Evolutionary conservation across 2,888 invertebrate species (phyloP).

Genomic region (Tenthredo amoena): DNA sequence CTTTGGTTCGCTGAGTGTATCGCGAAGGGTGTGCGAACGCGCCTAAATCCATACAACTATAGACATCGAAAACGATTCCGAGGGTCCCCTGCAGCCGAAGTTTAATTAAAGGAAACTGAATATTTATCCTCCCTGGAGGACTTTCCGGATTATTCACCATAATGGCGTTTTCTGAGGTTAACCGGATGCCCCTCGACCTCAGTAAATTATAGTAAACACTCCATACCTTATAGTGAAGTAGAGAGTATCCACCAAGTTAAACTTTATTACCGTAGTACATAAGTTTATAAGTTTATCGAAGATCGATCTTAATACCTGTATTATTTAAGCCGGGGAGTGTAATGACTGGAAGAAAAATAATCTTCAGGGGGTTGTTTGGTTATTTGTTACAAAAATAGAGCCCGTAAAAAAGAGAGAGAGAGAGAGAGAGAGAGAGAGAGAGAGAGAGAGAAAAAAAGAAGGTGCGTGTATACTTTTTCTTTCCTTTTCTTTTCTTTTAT

Average conservation of each 20-base stretch:
- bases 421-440: too few relatives aligned
- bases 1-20: not conserved
- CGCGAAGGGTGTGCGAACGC: not conserved
- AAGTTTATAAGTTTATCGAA: not conserved
- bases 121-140: conserved; percentile 33
- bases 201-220: conserved; percentile 37
- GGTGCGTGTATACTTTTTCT: not conserved
- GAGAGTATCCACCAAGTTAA: not conserved
- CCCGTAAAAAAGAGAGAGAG: not conserved
- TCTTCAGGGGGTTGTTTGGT: not conserved
- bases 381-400: not conserved
- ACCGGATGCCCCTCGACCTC: conserved; percentile 20
- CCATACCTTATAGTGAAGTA: not conserved
- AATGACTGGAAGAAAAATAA: not conserved
- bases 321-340: not conserved
- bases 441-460: not conserved
- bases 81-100: conserved; percentile 5
- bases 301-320: not conserved
- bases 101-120: conserved; percentile 39
- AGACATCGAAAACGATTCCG: not conserved
- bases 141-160: conserved; percentile 26
- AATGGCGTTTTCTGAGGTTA: conserved; percentile 21
- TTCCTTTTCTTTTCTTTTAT: not conserved
- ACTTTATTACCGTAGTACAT: not conserved
- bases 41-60: not conserved